Conservation (phyloP, 2,888 invertebrate genomes). For the Phalangium opilio region DNA sequence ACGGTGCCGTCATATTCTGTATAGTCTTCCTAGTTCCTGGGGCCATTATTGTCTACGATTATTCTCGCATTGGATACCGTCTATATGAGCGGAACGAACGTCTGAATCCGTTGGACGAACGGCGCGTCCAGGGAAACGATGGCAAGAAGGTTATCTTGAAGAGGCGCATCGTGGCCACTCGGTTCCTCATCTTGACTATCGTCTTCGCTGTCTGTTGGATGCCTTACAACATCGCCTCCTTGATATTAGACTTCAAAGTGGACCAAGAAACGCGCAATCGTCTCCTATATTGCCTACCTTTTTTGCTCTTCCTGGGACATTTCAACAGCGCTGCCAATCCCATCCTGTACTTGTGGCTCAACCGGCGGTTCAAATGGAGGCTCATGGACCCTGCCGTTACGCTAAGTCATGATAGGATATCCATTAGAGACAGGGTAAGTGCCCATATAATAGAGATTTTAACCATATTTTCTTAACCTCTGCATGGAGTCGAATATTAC, state of each 20-base stretch:
- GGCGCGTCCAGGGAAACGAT: too few relatives aligned
- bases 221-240: conserved; percentile 53
- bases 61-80: conserved; percentile 37
- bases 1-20: conserved; percentile 52
- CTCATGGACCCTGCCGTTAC: too few relatives aligned
- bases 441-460: too few relatives aligned
- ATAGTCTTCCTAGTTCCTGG: conserved; percentile 63
- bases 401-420: too few relatives aligned
- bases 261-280: conserved; percentile 26
- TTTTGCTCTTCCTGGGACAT: conserved; percentile 53
- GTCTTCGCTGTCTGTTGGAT: conserved; percentile 64
- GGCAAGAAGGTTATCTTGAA: conserved; percentile 38
- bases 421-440: too few relatives aligned
- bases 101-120: background rate
- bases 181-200: conserved; percentile 52
- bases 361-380: conserved; percentile 47
- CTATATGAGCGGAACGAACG: conserved; percentile 23
- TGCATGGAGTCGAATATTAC: too few relatives aligned
- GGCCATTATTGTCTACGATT: conserved; percentile 30
- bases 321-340: conserved; percentile 62
- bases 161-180: conserved; percentile 56
- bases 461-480: too few relatives aligned
- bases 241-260: conserved; percentile 43
- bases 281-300: conserved; percentile 39
- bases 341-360: conserved; percentile 57